A percentile compares a stretch with the other conserved stretches of the same genome.
Conservation (phyloP, 2,888 invertebrate genomes). For the Drosophila atroscutellata region DNA sequence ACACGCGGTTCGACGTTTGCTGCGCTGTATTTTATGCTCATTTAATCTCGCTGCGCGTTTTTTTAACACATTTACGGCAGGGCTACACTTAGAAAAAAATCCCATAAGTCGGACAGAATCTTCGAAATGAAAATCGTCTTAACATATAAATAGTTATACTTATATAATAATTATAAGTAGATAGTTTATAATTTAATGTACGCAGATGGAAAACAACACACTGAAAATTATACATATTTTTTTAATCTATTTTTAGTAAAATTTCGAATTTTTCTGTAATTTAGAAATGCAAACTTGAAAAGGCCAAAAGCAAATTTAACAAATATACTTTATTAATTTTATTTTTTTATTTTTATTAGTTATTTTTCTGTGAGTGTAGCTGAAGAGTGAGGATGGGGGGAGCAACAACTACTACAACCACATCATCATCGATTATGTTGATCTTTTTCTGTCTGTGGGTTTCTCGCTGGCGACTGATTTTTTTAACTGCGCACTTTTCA, state of each 20-base stretch:
- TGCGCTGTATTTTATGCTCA: constrained; percentile 78
- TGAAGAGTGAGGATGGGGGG: background rate
- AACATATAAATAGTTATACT: fast-evolving
- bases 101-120: fast-evolving
- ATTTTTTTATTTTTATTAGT: no score
- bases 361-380: background rate
- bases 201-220: background rate
- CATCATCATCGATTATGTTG: constrained; percentile 81
- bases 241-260: fast-evolving
- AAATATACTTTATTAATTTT: no score
- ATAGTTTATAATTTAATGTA: background rate
- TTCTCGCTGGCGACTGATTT: constrained; percentile 50
- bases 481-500: constrained; percentile 75
- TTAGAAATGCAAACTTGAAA: background rate
- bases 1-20: constrained; percentile 51
- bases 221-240: background rate
- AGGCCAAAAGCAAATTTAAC: no score
- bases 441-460: constrained; percentile 65
- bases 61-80: constrained; percentile 76
- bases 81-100: background rate
- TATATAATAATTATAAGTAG: background rate
- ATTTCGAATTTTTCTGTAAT: background rate
- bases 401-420: constrained; percentile 49
- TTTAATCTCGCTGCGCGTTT: constrained; percentile 77
- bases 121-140: background rate